phyloP scores from a whole-genome alignment of 2,113 vertebrate species.

The Actenoides hombroni region DNA sequence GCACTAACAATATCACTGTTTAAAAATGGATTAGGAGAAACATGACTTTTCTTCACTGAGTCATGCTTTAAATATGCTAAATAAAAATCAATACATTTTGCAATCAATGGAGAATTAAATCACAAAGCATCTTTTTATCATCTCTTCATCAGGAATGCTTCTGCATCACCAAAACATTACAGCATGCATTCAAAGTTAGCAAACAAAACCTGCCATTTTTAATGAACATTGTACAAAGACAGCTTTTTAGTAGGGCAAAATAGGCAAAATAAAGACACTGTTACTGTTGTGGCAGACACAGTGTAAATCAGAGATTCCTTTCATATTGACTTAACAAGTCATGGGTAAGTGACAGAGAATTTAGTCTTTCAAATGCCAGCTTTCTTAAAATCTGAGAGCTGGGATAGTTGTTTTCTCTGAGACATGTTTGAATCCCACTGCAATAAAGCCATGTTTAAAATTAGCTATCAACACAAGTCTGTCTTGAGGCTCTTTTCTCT shows the following conservation, averaged over 20 bases:
- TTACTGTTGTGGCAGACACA: not conserved
- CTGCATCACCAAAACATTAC: not conserved
- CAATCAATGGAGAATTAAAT: not conserved
- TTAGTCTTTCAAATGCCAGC: not conserved
- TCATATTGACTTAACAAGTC: slow-evolving; percentile 18
- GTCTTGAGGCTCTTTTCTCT: not conserved
- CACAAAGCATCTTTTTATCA: not conserved
- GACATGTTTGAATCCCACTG: not conserved
- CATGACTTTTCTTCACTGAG: not conserved
- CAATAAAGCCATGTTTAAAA: not conserved
- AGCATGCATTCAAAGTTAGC: not conserved
- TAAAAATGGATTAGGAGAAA: not conserved
- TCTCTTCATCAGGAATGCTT: not conserved
- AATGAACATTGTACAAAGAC: not conserved
- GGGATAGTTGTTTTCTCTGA: not conserved
- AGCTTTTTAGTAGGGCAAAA: slow-evolving; percentile 33
- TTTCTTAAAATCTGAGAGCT: not conserved
- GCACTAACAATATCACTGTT: not conserved
- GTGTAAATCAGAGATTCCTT: not conserved
- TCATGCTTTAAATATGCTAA: not conserved
- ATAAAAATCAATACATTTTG: not conserved
- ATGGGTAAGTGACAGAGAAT: slow-evolving; percentile 6
- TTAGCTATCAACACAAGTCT: not conserved
- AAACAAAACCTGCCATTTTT: not conserved
- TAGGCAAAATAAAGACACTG: not conserved